Base-by-base conservation (phyloP, 2,113 vertebrate species). In the Syngnathoides biaculeatus region DNA sequence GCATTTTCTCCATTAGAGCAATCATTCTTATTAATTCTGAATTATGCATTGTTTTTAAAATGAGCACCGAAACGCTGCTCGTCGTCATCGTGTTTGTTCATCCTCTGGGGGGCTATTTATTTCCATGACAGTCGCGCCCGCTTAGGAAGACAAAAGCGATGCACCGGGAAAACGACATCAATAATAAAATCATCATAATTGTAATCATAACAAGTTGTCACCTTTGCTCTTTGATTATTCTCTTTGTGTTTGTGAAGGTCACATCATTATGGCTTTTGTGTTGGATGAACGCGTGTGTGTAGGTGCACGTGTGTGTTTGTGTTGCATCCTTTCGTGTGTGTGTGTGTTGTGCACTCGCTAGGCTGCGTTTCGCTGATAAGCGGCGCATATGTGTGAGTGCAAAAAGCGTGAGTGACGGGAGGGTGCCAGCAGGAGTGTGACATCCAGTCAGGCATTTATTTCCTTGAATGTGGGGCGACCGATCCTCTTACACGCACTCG, bases 291-390 rank as follows among this genome's bases (percentile, higher is more conserved):
- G 52, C 4, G 48, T 22, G 47, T 9, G 47, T 48, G 48, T n/a
- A n/a, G 3, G 19, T 52, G n/a, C 10, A 8, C 11, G 5, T 19
- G 17, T 22, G 9, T 52, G 48, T 52, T 52, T 52, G 48, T 52
- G n/a, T 52, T 22, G 48, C 48, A 52, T 52, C 20, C 48, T 52
- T 52, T 52, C 48, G 11, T 52, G 48, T 52, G 47, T 52, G 48
- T 52, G 47, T 50, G 48, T 52, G 20, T 52, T 52, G 48, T 22
- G 78, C 76, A 74, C 73, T 69, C 19, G 68, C 71, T 3, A 69
- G 74, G 79, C 84, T 88, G 87, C 76, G 79, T 84, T 84, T 83
- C 69, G 65, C 80, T 74, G 87, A 89, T 89, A 89, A 89, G 85
- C 76, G 1, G 64, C 83, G 77, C 10, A 13, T 27, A 30, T 57